Conservation (phyloP, 2,113 vertebrate genomes). For the Paradoxurus hermaphroditus region DNA sequence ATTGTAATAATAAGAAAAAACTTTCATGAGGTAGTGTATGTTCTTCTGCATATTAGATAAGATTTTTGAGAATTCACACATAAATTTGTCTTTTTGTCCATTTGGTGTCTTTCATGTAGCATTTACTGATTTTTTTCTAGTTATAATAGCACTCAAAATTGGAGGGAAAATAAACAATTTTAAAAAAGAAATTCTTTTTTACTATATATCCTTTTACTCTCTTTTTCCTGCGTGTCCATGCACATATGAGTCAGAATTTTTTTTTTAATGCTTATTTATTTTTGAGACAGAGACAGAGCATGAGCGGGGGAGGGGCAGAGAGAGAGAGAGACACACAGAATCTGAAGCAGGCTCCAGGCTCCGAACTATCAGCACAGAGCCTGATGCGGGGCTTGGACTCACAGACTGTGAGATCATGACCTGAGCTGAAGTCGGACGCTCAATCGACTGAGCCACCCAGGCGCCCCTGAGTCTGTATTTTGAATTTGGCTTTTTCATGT, state of each 20-base stretch:
- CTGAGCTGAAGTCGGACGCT: neutral
- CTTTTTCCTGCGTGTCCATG: neutral
- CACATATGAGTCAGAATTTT: too few species aligned
- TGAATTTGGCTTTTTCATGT: neutral
- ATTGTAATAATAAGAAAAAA: neutral
- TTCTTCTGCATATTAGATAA: neutral
- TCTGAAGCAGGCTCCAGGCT: too few species aligned
- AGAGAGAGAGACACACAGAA: too few species aligned
- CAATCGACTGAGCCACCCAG: too few species aligned
- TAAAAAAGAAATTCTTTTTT: neutral
- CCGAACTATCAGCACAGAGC: too few species aligned
- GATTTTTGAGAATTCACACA: neutral
- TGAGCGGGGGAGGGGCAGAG: too few species aligned
- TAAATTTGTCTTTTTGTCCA: neutral
- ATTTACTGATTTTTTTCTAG: neutral
- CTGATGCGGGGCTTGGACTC: too few species aligned
- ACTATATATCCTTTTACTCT: neutral
- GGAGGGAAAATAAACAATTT: neutral
- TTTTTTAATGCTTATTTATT: too few species aligned
- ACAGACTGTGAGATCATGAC: too few species aligned
- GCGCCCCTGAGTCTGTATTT: neutral
- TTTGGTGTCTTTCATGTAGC: neutral
- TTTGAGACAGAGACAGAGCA: too few species aligned
- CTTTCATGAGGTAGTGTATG: neutral
- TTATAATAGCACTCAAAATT: neutral